Evolutionary conservation across 2,113 vertebrate species (phyloP), one percentile per base, ranked within the genome.

Genomic region (Leiothrix lutea): DNA sequence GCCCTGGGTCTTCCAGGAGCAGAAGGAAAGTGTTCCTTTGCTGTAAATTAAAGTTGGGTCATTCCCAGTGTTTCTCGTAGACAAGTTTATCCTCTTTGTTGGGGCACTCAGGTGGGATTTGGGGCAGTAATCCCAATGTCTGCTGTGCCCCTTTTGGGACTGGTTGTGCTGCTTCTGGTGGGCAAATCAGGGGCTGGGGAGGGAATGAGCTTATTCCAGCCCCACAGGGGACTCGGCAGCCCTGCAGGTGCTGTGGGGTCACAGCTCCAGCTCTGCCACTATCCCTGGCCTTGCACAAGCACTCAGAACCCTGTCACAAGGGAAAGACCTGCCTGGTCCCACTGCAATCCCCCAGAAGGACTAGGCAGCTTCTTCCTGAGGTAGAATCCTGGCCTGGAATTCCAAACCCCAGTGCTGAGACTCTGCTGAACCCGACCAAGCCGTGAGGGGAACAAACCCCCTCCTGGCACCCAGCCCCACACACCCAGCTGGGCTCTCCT

Each of bases 251-350:
- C 47, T 36, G 31, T 18, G 64, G 58, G 57, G 22, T 67, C 38
- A 50, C 15, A 5, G 25, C 4, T 79, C 36, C 51, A 64, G 61
- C 70, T 58, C 74, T 92, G 57, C 53, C 62, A 5, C 38, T 9
- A 0, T 5, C 28, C 36, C 45, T 65, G 54, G 53, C 57, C 44
- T 60, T 54, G 66, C 66, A 54, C 33, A 21, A 36, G 20, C 29
- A 8, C 57, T 54, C 21, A 50, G 14, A 2, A 18, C 71, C 14
- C 36, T 62, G 10, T 13, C 2, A 8, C 2, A 2, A 22, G 0
- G 29, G 33, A 23, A 38, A 10, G 64, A 17, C 78, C 57, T 80
- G 26, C 36, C 45, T 54, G 47, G 8, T 44, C 18, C 54, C 73
- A 14, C 12, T 18, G 14, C 5, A 14, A 7, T 31, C 28, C 54